Base-by-base conservation (phyloP, 2,113 vertebrate genomes). In the Corythoichthys intestinalis region DNA sequence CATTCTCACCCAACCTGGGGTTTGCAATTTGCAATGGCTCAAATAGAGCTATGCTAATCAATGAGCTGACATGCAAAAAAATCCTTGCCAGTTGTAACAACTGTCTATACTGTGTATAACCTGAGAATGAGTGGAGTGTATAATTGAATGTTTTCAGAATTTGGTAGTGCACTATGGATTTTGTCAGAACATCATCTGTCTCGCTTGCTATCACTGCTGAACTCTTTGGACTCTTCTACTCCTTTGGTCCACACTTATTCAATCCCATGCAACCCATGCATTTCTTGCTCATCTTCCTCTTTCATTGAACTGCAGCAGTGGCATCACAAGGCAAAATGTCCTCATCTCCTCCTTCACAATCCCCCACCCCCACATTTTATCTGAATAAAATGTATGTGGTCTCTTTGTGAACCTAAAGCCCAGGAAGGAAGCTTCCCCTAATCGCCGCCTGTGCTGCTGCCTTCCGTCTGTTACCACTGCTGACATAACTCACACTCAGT, bases 341-440 rank as follows among this genome's bases (percentile, higher is more conserved):
- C 28, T 44, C 58, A 71, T 61, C 63, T 61, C 8, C 11, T 44
- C 66, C 71, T n/a, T 11, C 48, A 52, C 7, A 58, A 46, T 44
- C 56, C 67, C 71, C 69, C 64, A n/a, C 66, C 9, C 20, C 52
- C 52, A 7, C 56, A 37, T 58, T 79, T 70, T 72, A 77, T 83
- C 74, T 73, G 64, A 84, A 68, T 70, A 54, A 77, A 78, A 81
- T 72, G 64, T 73, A 58, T 59, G 49, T 80, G 81, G 79, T 67
- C 17, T 3, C 53, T 83, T 72, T 69, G 71, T 71, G 66, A 67
- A 77, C 67, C 65, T 54, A 74, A 70, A 78, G 73, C 65, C 46
- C 75, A 82, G 85, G 80, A 82, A 81, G 86, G 84, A 87, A 83
- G 68, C 66, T 77, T 75, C 53, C 60, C 73, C 67, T 70, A 79